A percentile compares a stretch with the other conserved stretches of the same genome.
phyloP scores from a whole-genome alignment of 2,797 vertebrate species.

The Microtus californicus region DNA sequence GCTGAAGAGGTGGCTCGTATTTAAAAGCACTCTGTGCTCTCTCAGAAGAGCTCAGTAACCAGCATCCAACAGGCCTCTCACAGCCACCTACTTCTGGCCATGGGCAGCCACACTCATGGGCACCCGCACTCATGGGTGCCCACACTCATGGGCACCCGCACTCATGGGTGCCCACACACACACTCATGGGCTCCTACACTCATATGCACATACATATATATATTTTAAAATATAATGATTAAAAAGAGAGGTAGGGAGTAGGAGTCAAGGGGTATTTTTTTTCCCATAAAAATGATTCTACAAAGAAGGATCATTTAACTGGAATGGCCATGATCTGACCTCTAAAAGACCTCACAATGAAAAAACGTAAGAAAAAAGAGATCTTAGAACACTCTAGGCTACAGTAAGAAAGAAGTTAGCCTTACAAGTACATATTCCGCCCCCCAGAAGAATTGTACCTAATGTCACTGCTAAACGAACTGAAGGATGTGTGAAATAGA shows the following conservation, averaged over 20 bases:
- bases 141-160: neutral
- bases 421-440: neutral
- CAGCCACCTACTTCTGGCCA: neutral
- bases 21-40: neutral
- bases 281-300: conserved; percentile 9
- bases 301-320: neutral
- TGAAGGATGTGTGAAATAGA: neutral
- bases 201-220: neutral
- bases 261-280: conserved; percentile 33
- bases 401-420: conserved; percentile 30
- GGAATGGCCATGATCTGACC: conserved; percentile 18
- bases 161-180: no score
- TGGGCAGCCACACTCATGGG: neutral
- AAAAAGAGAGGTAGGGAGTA: neutral
- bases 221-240: conserved; percentile 14
- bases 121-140: neutral
- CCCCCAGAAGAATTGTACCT: neutral
- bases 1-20: neutral
- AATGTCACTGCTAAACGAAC: neutral
- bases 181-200: neutral
- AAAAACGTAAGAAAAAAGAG: neutral
- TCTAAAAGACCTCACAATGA: neutral
- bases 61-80: neutral
- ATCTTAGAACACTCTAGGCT: neutral
- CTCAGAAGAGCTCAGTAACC: neutral